These are phyloP conservation scores for Leptobrachium leishanense DNA, from an alignment of 2,113 vertebrate genomes.

Conservation along the genomic window DNA sequence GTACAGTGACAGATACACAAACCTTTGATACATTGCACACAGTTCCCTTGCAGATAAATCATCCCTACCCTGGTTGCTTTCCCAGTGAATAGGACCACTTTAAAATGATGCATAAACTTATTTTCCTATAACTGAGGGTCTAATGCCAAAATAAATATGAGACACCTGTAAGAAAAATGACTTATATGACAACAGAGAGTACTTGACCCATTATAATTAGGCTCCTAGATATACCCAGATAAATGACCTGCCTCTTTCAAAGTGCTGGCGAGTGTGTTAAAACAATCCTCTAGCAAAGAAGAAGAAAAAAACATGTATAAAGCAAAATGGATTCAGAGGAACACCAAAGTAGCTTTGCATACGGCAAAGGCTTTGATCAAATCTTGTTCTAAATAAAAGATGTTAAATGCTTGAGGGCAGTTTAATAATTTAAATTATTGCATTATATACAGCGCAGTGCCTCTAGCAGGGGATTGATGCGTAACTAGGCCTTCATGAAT, in stretches of 20 bases:
- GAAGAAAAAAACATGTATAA: constrained; percentile 2
- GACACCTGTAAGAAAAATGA: too few species aligned
- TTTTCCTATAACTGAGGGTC: too few species aligned
- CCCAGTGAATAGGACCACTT: too few species aligned
- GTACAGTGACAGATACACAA: too few species aligned
- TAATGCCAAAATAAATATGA: too few species aligned
- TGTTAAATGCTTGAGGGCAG: constrained; percentile 28
- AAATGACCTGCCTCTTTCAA: neutral
- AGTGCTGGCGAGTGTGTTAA: neutral
- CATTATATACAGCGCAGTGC: constrained; percentile 29
- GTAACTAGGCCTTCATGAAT: constrained; percentile 25
- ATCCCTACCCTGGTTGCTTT: too few species aligned
- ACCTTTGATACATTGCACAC: too few species aligned
- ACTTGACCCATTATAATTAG: too few species aligned
- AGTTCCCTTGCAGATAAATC: too few species aligned
- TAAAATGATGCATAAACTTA: too few species aligned
- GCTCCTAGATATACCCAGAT: too few species aligned
- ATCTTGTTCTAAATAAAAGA: constrained; percentile 37
- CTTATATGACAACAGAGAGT: too few species aligned
- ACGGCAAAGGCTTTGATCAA: constrained; percentile 23
- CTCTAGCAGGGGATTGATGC: constrained; percentile 16
- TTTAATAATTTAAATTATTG: constrained; percentile 35
- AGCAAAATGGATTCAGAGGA: constrained; percentile 1
- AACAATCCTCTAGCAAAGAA: neutral
- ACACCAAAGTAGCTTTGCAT: constrained; percentile 5